Evolutionary conservation across 2,797 vertebrate genomes (phyloP), one percentile per base, ranked within the genome.

Genomic region (Oreochromis grahami): DNA sequence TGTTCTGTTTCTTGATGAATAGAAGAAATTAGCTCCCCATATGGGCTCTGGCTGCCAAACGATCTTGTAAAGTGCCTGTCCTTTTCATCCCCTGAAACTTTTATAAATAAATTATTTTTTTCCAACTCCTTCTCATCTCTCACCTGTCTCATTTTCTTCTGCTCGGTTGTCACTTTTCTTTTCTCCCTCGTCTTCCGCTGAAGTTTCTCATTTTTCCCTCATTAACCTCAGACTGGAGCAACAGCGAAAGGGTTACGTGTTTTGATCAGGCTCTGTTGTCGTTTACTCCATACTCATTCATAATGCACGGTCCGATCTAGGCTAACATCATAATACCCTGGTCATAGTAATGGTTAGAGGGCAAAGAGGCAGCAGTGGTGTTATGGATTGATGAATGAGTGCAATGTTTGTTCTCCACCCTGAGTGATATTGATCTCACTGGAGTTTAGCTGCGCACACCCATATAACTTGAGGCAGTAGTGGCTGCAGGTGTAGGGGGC

Each of bases 361-460:
- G 85, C 90, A 88, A 76, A 85, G 89, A 91, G 86, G 91, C 87
- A 79, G 91, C 86, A 78, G 91, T 83, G 78, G 83, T 70, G 76
- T 87, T 94, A 93, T 90, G 52, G 93, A 94, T 91, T 94, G 90
- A 95, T 91, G 93, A 92, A 92, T 87, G 90, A 80, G 82, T 81
- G 87, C 11, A 19, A 88, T 94, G 90, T 93, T 94, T 93, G 92
- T 89, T 90, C 90, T 89, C 86, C 81, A 52, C 85, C 87, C 85
- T 85, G 90, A 92, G 78, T 90, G 90, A 87, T 93, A 96, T 95
- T 87, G 94, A 95, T 95, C 91, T 86, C 79, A 12, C 78, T 79
- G 84, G 85, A 92, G 87, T 60, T 77, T 79, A 84, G 82, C 78
- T 83, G 8, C 84, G 29, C 79, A 26, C 70, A 74, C 45, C 21